Evolutionary conservation across 2,113 vertebrate species (phyloP).

Genomic region (Neodontobutis hainanensis): DNA sequence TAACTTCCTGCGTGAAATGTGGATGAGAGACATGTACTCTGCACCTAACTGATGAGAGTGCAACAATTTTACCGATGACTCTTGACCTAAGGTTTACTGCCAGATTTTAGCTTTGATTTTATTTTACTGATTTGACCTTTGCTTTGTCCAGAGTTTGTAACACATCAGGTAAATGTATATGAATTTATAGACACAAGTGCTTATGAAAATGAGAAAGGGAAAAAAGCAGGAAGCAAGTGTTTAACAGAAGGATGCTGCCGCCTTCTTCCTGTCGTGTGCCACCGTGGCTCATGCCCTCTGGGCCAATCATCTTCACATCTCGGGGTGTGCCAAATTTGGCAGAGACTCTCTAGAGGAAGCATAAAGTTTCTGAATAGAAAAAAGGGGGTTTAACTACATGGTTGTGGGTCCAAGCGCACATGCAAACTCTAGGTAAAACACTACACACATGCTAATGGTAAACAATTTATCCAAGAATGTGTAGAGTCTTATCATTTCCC

Average conservation of each 20-base stretch:
- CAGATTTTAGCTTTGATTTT: too few relatives aligned
- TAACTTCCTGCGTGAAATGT: constrained; percentile 85
- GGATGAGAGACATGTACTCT: constrained; percentile 53
- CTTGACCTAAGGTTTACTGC: too few relatives aligned
- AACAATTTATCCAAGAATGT: constrained; percentile 60
- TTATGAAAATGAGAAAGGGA: constrained; percentile 20
- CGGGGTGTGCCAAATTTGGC: constrained; percentile 69
- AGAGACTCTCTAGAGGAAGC: constrained; percentile 61
- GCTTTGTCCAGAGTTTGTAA: too few relatives aligned
- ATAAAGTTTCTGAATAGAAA: constrained; percentile 68
- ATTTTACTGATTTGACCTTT: too few relatives aligned
- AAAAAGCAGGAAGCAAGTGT: constrained; percentile 84
- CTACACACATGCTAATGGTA: constrained; percentile 40
- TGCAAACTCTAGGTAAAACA: constrained; percentile 28
- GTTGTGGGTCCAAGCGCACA: constrained; percentile 22
- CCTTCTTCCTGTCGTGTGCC: constrained; percentile 95
- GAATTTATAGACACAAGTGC: too few relatives aligned
- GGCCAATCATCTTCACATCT: constrained; percentile 84
- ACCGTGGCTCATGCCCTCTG: constrained; percentile 86
- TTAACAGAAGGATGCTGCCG: constrained; percentile 84
- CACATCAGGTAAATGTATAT: too few relatives aligned
- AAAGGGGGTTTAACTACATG: constrained; percentile 39
- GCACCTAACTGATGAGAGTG: neutral
- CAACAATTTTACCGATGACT: too few relatives aligned
- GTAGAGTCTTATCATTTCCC: constrained; percentile 61